Evolutionary conservation across 2,797 vertebrate genomes (phyloP).

Genomic region (Florisuga fusca): DNA sequence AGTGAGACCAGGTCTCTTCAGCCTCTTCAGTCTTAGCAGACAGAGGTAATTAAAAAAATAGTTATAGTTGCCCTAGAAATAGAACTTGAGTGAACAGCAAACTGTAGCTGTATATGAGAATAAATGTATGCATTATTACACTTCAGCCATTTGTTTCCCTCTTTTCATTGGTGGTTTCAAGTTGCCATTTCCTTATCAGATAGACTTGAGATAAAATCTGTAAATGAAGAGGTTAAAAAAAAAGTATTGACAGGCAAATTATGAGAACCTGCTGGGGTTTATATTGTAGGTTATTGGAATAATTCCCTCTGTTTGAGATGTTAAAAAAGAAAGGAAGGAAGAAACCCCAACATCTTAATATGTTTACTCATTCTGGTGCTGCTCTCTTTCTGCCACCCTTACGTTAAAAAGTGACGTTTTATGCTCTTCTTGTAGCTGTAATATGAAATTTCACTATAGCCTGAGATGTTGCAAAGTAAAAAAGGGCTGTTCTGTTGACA

Average conservation of each 20-base stretch:
- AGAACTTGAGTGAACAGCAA: background rate
- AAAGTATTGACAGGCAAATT: background rate
- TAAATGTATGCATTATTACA: background rate
- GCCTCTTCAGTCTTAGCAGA: background rate
- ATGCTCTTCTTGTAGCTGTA: background rate
- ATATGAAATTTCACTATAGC: slow-evolving; percentile 11
- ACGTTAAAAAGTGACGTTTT: background rate
- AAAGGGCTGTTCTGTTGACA: background rate
- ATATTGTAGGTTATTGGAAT: background rate
- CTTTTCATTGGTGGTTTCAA: background rate
- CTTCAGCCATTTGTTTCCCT: background rate
- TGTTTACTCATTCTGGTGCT: background rate
- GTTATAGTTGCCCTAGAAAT: background rate
- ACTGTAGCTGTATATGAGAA: background rate
- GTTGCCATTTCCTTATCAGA: background rate
- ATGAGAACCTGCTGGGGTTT: background rate
- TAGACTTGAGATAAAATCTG: background rate
- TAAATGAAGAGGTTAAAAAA: background rate
- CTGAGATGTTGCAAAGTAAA: slow-evolving; percentile 14
- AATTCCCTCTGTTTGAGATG: background rate
- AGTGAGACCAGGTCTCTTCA: background rate
- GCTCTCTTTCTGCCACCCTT: slow-evolving; percentile 8
- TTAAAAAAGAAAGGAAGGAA: background rate
- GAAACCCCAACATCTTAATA: background rate
- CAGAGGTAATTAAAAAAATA: background rate